Evolutionary conservation across 2,797 vertebrate genomes (phyloP), one percentile per base, ranked within the genome.

Genomic region (Leuciscus waleckii): DNA sequence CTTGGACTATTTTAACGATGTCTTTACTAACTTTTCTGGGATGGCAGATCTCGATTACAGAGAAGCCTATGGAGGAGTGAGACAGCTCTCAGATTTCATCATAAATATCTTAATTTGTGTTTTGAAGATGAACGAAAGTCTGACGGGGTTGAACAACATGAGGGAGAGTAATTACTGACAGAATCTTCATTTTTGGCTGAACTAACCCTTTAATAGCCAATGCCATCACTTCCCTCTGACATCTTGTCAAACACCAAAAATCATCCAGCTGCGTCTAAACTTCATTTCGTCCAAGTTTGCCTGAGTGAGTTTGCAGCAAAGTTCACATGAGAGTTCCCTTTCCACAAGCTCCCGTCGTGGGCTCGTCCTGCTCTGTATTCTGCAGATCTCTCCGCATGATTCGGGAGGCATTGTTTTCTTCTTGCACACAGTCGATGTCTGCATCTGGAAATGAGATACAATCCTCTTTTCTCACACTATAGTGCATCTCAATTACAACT

Each of bases 391-490:
- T 39, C 54, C n/a, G 29, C 13, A 7, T 67, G 54, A 80, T 35
- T 69, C 41, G 7, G n/a, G 79, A 82, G 67, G 26, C 54, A 78
- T 39, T 78, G 81, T 80, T 86, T 86, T 77, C 39, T 76, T 84
- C 32, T n/a, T 2, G 14, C 19, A 5, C 32, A 69, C 37, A 23
- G 82, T 90, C 79, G 5, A 86, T 49, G 85, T 83, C 70, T 75
- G 70, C 26, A 65, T 71, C 43, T 8, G 35, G 37, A 83, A 85
- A 87, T 39, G 43, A 76, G 78, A 76, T n/a, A 26, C 70, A 61
- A 63, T 86, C 68, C 63, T 82, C 61, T 69, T 23, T 43, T 51
- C 67, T 82, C 32, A 81, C 39, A n/a, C n/a, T 67, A 26, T 63
- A 75, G 76, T 19, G 29, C 82, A 69, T 79, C 81, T 86, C 26